These are phyloP conservation scores for Chloropsis cyanopogon DNA, from an alignment of 2,113 vertebrate species.

Conservation along the genomic window DNA sequence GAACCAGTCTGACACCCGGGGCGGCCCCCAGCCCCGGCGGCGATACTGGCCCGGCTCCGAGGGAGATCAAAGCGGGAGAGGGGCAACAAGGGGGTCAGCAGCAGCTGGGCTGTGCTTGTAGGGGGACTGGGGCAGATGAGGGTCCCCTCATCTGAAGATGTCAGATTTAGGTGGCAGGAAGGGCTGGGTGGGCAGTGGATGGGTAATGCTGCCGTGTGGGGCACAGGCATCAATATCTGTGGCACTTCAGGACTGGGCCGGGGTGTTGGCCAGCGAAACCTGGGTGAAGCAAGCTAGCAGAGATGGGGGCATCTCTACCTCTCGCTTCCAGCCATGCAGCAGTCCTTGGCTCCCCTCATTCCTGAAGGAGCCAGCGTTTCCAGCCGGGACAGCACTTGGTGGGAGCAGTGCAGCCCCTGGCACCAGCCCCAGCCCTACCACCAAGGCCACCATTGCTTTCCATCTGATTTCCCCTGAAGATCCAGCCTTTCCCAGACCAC, in stretches of 20 bases:
- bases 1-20: constrained; percentile 52
- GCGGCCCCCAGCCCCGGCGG: not conserved
- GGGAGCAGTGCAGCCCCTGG: not conserved
- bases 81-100: not conserved
- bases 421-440: not conserved
- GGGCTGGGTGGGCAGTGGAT: not conserved
- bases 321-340: fast-evolving
- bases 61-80: not conserved
- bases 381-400: not conserved
- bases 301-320: fast-evolving
- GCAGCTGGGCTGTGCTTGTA: not conserved
- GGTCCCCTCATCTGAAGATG: not conserved
- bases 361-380: not conserved
- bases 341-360: not conserved
- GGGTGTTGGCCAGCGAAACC: not conserved
- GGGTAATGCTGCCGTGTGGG: not conserved
- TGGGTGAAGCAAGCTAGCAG: fast-evolving
- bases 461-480: not conserved
- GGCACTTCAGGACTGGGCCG: not conserved
- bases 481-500: not conserved
- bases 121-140: not conserved
- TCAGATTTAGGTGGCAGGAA: not conserved
- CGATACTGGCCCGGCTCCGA: not conserved
- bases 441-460: not conserved
- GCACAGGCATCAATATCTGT: fast-evolving